These are phyloP conservation scores for Euclidia mi DNA, from an alignment of 2,888 invertebrate genomes.

Conservation along the genomic window DNA sequence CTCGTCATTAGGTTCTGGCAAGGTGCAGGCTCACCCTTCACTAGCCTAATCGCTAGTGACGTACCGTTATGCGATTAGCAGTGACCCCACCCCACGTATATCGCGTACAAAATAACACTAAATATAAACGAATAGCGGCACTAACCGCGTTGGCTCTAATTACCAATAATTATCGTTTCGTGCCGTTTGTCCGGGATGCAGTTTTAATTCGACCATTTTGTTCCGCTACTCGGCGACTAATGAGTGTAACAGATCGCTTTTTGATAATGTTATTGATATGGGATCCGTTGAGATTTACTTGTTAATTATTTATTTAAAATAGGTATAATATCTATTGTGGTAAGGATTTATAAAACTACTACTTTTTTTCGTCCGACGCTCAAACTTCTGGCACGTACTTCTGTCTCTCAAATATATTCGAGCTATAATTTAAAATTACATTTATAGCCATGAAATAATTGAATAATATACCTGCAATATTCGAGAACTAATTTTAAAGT, in stretches of 20 bases:
- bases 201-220: slow-evolving; percentile 84
- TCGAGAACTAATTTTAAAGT: too few relatives aligned
- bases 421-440: too few relatives aligned
- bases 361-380: too few relatives aligned
- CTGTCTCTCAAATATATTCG: too few relatives aligned
- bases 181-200: slow-evolving; percentile 73
- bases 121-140: slow-evolving; percentile 69
- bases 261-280: slow-evolving; percentile 83
- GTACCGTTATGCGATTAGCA: slow-evolving; percentile 20
- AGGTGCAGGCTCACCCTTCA: neutral
- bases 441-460: too few relatives aligned
- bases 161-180: slow-evolving; percentile 81
- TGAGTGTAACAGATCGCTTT: slow-evolving; percentile 82
- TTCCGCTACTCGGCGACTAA: slow-evolving; percentile 71
- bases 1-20: too few relatives aligned
- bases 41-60: slow-evolving; percentile 1
- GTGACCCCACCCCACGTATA: slow-evolving; percentile 38
- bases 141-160: slow-evolving; percentile 79
- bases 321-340: too few relatives aligned
- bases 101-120: slow-evolving; percentile 61
- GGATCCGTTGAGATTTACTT: slow-evolving; percentile 50
- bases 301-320: slow-evolving; percentile 49
- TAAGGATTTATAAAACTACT: too few relatives aligned
- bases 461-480: too few relatives aligned
- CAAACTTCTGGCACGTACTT: too few relatives aligned